Evolutionary conservation across 2,797 vertebrate genomes (phyloP), one percentile per base, ranked within the genome.

Genomic region (Fratercula arctica): DNA sequence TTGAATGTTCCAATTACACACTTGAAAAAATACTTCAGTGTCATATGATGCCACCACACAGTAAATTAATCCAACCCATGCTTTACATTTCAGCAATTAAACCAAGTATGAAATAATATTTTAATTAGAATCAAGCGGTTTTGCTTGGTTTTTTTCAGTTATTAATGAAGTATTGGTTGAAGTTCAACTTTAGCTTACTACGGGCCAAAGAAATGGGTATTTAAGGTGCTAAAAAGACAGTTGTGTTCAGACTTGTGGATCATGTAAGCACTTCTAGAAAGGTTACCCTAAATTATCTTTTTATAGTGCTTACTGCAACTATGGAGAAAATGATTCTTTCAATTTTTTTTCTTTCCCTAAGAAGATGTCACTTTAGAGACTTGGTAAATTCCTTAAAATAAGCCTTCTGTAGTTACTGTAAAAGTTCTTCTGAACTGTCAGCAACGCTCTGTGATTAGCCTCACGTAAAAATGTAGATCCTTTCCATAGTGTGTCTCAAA

Each of bases 1-100:
- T 93, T 92, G 82, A 94, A 86, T 94, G 83, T 92, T 97, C 96
- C 93, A 95, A 93, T 96, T 95, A 92, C 75, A 79, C 88, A 92
- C 94, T 96, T 96, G 87, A 94, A 90, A 93, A 96, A 96, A 79
- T 86, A 91, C 84, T 83, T 92, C 67, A 64, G 69, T 87, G 76
- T 90, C 87, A 53, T 64, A 67, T 68, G 80, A 90, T 61, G 68
- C 24, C 69, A 87, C 75, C 83, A 50, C 84, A 35, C 33, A 61
- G 54, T 17, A 26, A 80, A 56, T 39, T 2, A 68, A 59, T 59
- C 35, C 68, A 89, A 78, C 84, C 88, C 93, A 80, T 69, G 26
- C 28, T 75, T 96, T 60, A 87, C 25, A 43, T 89, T 93, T 96
- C 35, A 85, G 77, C 84, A 86, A 54, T 87, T 86, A 91, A 94